Percentiles rank a stretch among this genome's conserved stretches.
phyloP scores from a whole-genome alignment of 2,113 vertebrate species.

The Kryptolebias marmoratus region DNA sequence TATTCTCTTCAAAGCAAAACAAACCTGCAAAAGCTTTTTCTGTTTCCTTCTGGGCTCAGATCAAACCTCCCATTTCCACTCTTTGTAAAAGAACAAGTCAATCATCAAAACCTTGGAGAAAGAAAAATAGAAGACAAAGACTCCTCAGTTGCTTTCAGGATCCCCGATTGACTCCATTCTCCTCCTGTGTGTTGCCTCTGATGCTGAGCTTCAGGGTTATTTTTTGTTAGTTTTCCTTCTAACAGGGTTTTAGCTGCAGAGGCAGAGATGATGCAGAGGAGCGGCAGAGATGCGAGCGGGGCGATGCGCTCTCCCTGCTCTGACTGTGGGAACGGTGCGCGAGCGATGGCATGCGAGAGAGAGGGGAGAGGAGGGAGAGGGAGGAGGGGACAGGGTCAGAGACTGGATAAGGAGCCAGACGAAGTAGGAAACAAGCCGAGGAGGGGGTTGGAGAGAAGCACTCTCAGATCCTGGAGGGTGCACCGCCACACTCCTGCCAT shows the following conservation, averaged over 20 bases:
- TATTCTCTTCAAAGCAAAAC: slow-evolving; percentile 31
- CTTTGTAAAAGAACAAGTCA: slow-evolving; percentile 36
- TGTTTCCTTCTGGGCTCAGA: slow-evolving; percentile 19
- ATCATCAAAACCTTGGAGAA: slow-evolving; percentile 39
- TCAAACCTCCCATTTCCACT: slow-evolving; percentile 44
- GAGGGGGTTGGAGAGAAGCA: not conserved
- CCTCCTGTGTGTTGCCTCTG: slow-evolving; percentile 34
- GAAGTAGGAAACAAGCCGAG: slow-evolving; percentile 7
- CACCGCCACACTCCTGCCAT: slow-evolving; percentile 50
- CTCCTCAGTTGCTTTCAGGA: slow-evolving; percentile 43
- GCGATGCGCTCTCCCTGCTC: slow-evolving; percentile 51
- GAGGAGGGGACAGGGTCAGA: slow-evolving; percentile 56
- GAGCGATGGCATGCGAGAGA: slow-evolving; percentile 13
- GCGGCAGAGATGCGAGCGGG: slow-evolving; percentile 44
- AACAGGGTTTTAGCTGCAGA: slow-evolving; percentile 45
- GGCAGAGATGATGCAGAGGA: slow-evolving; percentile 42
- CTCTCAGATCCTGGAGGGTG: slow-evolving; percentile 39
- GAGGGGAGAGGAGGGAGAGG: not conserved
- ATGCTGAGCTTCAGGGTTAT: slow-evolving; percentile 13
- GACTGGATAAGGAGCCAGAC: slow-evolving; percentile 48
- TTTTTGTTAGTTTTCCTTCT: slow-evolving; percentile 4
- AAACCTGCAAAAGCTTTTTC: slow-evolving; percentile 13
- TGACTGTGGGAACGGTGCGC: slow-evolving; percentile 49
- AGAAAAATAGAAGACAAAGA: slow-evolving; percentile 29
- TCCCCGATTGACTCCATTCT: slow-evolving; percentile 11